These are phyloP conservation scores for Potorous gilbertii DNA, from an alignment of 2,797 vertebrate species.

Conservation along the genomic window DNA sequence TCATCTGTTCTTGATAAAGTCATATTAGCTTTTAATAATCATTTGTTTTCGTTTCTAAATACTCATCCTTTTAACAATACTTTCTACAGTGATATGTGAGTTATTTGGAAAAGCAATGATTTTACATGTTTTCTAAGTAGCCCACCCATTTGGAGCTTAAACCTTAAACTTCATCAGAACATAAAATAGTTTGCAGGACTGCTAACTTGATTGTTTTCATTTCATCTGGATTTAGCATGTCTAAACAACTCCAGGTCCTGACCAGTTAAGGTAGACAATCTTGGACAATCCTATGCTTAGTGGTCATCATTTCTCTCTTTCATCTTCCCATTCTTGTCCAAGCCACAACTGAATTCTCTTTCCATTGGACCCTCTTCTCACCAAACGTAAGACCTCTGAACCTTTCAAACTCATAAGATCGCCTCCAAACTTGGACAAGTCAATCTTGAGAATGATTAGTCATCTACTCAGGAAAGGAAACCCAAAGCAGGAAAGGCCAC, in stretches of 20 bases:
- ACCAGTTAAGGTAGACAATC: neutral
- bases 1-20: neutral
- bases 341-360: neutral
- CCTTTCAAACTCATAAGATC: neutral
- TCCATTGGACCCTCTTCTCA: neutral
- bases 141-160: neutral
- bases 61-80: neutral
- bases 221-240: neutral
- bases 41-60: neutral
- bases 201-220: neutral
- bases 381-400: neutral
- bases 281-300: neutral
- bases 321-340: neutral
- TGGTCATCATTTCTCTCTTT: neutral
- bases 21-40: neutral
- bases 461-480: neutral
- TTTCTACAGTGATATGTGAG: neutral
- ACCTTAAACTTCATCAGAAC: neutral
- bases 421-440: neutral
- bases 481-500: neutral
- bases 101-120: neutral
- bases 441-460: neutral
- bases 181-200: neutral
- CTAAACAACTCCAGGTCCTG: neutral
- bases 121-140: neutral